Percentiles rank a stretch among this genome's conserved stretches.
Conservation (phyloP, 2,888 invertebrate genomes). For the Physocephala rufipes region DNA sequence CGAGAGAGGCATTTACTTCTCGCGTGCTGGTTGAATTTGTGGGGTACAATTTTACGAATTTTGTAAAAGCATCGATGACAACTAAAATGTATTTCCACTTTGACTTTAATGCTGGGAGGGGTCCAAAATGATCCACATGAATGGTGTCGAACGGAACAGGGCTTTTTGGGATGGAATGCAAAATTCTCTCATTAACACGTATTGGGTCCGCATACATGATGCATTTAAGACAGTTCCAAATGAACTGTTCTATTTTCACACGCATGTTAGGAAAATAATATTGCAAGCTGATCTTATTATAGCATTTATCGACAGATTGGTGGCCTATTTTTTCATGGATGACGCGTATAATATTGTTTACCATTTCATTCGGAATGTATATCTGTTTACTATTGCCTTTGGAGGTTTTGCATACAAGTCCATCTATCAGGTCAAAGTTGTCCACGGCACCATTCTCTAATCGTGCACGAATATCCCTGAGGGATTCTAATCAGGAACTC, state of each 20-base stretch:
- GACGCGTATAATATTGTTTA: conserved; percentile 26
- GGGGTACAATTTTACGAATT: conserved; percentile 33
- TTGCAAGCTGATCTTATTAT: conserved; percentile 13
- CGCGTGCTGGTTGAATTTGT: conserved; percentile 25
- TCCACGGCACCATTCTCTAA: conserved; percentile 24
- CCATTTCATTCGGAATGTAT: conserved; percentile 32
- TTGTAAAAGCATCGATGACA: conserved; percentile 36
- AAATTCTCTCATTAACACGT: background rate
- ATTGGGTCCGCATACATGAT: conserved; percentile 25
- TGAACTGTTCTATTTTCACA: conserved; percentile 31
- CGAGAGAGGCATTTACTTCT: background rate
- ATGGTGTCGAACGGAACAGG: conserved; percentile 36
- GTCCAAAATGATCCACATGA: conserved; percentile 36
- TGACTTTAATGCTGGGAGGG: conserved; percentile 29
- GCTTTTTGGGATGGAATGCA: conserved; percentile 31
- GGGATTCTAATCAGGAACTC: background rate
- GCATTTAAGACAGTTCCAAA: conserved; percentile 31
- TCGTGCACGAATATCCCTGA: background rate
- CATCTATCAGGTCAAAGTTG: conserved; percentile 34
- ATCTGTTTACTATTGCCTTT: conserved; percentile 15
- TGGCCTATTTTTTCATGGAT: conserved; percentile 37
- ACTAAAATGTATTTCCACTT: conserved; percentile 35
- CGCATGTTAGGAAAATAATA: conserved; percentile 37
- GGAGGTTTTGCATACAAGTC: conserved; percentile 28
- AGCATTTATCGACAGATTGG: conserved; percentile 33